Conservation (phyloP, 2,113 vertebrate species). For the Ophthalmolycus amberensis region DNA sequence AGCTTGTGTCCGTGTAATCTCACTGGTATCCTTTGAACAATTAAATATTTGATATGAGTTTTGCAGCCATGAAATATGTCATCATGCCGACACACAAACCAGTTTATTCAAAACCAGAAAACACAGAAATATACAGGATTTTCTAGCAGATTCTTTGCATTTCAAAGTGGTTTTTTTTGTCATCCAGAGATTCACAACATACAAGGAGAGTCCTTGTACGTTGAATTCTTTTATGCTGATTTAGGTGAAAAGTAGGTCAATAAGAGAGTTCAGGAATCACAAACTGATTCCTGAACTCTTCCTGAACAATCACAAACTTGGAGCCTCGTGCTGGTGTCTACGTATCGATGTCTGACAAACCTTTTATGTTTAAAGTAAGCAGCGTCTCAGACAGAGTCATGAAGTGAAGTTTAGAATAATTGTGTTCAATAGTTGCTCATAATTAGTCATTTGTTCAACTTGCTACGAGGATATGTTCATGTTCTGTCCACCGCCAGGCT, state of each 20-base stretch:
- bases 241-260: too few relatives aligned
- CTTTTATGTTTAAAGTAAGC: not conserved
- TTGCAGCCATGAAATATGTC: not conserved
- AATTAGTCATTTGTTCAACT: not conserved
- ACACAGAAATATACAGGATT: not conserved
- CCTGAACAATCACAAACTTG: too few relatives aligned
- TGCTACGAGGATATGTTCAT: not conserved
- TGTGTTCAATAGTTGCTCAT: not conserved
- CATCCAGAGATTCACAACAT: not conserved
- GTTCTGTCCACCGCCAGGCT: not conserved
- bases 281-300: too few relatives aligned
- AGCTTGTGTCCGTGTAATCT: not conserved
- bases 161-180: conserved; percentile 1
- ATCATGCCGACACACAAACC: not conserved
- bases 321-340: too few relatives aligned
- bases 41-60: not conserved
- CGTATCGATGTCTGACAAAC: not conserved
- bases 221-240: too few relatives aligned
- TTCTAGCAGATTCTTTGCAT: not conserved
- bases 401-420: not conserved
- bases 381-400: too few relatives aligned
- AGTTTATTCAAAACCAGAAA: not conserved
- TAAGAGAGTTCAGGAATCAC: too few relatives aligned
- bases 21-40: not conserved
- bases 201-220: not conserved